Evolutionary conservation across 2,888 invertebrate species (phyloP).

Genomic region (Drosophila mettleri): DNA sequence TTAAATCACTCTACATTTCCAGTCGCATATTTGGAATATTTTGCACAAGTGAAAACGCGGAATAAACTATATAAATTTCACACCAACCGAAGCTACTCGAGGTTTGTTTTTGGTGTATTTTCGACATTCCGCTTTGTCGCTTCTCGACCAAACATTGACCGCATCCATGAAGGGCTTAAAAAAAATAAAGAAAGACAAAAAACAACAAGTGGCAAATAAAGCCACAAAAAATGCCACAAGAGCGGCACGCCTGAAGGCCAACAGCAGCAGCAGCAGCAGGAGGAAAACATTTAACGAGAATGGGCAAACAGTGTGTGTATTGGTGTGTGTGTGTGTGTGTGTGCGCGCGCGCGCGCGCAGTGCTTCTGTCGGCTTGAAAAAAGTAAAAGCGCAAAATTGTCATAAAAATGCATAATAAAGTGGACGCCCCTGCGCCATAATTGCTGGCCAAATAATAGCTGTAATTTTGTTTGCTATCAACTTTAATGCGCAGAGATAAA

Average conservation of each 20-base stretch:
- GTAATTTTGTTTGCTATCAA: conserved; percentile 72
- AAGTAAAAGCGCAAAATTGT: conserved; percentile 63
- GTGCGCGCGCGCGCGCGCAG: neutral
- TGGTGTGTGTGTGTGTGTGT: neutral
- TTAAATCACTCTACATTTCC: neutral
- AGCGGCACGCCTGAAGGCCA: conserved; percentile 63
- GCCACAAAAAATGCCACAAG: conserved; percentile 52
- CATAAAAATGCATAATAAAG: conserved; percentile 69
- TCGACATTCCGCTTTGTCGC: conserved; percentile 44
- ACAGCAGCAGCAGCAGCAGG: conserved; percentile 8
- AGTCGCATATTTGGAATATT: neutral
- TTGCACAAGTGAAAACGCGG: neutral
- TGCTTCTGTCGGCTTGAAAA: neutral
- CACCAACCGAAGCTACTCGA: conserved; percentile 3
- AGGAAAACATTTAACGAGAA: conserved; percentile 28
- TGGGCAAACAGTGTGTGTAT: no score
- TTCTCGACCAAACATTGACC: conserved; percentile 27
- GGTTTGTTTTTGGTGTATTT: conserved; percentile 17
- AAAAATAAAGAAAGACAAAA: conserved; percentile 9
- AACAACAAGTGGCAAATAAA: conserved; percentile 38
- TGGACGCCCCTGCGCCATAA: conserved; percentile 55
- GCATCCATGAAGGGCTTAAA: conserved; percentile 21
- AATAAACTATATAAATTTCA: conserved; percentile 5
- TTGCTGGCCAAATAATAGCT: conserved; percentile 72
- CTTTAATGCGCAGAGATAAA: conserved; percentile 76